Evolutionary conservation across 2,888 invertebrate species (phyloP).

Genomic region (Pinctada fucata): DNA sequence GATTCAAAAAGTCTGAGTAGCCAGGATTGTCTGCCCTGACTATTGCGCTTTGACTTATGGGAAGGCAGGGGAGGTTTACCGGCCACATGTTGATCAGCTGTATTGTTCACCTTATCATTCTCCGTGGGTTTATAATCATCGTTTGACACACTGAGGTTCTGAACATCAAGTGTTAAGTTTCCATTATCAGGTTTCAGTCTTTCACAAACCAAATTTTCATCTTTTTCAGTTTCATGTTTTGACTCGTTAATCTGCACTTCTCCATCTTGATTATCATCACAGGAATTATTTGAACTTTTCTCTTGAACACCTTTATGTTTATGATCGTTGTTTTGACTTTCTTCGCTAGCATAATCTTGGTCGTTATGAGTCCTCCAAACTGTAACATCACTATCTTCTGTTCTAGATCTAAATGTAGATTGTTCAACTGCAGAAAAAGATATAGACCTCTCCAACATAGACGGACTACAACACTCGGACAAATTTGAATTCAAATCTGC

Average conservation of each 20-base stretch:
- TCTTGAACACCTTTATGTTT: not conserved
- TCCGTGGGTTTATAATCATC: slow-evolving; percentile 7
- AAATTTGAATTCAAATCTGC: not conserved
- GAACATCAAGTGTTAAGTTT: not conserved
- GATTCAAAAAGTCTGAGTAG: slow-evolving; percentile 95
- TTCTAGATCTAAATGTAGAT: slow-evolving; percentile 32
- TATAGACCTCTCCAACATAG: slow-evolving; percentile 48
- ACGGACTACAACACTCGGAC: not conserved
- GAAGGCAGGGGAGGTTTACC: slow-evolving; percentile 48
- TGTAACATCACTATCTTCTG: slow-evolving; percentile 28
- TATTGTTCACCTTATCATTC: slow-evolving; percentile 8
- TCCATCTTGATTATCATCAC: slow-evolving; percentile 5
- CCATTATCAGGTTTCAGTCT: not conserved
- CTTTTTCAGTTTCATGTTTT: not conserved
- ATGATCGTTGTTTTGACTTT: no score
- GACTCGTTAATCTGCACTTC: not conserved
- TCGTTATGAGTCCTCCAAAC: not conserved
- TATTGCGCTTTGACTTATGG: slow-evolving; percentile 43
- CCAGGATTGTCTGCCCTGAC: slow-evolving; percentile 75
- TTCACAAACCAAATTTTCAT: not conserved
- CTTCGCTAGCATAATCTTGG: no score
- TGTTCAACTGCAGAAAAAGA: slow-evolving; percentile 61
- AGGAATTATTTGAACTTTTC: not conserved
- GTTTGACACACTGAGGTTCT: slow-evolving; percentile 8
- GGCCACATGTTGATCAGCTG: slow-evolving; percentile 16